Conservation (phyloP, 2,797 vertebrate genomes). For the Enteromius trimaculatus region DNA sequence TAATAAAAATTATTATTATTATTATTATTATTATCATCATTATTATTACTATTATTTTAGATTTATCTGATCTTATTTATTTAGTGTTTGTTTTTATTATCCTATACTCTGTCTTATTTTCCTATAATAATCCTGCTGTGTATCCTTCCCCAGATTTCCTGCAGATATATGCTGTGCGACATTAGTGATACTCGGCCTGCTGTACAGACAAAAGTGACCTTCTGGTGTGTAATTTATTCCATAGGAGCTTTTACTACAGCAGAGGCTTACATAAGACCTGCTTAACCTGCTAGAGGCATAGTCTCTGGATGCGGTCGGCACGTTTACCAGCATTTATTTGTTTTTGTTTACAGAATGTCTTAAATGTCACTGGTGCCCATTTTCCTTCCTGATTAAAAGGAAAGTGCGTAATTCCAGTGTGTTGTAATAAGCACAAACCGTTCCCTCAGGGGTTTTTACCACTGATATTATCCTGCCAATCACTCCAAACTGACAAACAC, state of each 20-base stretch:
- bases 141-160: neutral
- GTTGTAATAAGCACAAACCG: neutral
- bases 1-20: too few relatives aligned
- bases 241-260: neutral
- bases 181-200: neutral
- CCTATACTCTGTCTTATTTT: neutral
- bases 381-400: constrained; percentile 17
- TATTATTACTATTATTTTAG: too few relatives aligned
- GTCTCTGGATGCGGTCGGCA: neutral
- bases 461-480: constrained; percentile 9
- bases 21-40: too few relatives aligned
- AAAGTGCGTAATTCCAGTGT: constrained; percentile 7
- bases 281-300: constrained; percentile 13
- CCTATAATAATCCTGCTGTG: neutral
- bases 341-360: constrained; percentile 28
- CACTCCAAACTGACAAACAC: constrained; percentile 18
- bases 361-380: constrained; percentile 15
- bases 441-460: neutral
- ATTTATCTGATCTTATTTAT: too few relatives aligned
- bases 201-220: neutral
- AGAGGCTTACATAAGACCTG: neutral
- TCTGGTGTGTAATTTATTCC: constrained; percentile 7
- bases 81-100: neutral
- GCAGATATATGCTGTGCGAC: neutral
- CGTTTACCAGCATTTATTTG: neutral